Percentiles rank a stretch among this genome's conserved stretches.
Conservation (phyloP, 1,140 invertebrate species). For the Drosophila cardini region DNA sequence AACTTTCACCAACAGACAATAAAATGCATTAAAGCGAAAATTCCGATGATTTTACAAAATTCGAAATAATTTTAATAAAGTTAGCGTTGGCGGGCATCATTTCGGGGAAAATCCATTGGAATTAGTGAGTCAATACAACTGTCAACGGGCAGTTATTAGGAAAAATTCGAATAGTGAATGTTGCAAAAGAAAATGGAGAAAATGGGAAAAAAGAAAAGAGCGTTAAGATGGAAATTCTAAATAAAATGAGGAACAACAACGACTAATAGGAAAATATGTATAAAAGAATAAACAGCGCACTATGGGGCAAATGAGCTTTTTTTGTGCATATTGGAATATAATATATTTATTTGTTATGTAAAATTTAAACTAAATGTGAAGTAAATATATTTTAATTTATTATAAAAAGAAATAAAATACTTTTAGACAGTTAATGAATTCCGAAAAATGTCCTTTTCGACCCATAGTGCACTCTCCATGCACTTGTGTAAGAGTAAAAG, state of each 20-base stretch:
- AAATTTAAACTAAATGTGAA: no score
- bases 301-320: no score
- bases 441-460: no score
- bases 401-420: no score
- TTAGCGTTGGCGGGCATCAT: background rate
- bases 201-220: background rate
- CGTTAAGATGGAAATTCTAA: conserved; percentile 16
- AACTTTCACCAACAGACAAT: no score
- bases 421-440: no score
- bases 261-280: background rate
- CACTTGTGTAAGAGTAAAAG: background rate
- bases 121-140: conserved; percentile 18
- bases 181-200: background rate
- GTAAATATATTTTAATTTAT: no score
- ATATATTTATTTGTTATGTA: no score
- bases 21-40: no score
- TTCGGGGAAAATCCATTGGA: conserved; percentile 9
- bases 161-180: background rate
- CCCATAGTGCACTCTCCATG: no score
- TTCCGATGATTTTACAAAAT: no score
- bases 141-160: background rate
- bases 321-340: no score
- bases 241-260: background rate
- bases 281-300: conserved; percentile 12
- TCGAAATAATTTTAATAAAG: background rate